These are phyloP conservation scores for Epinephelus coioides DNA, from an alignment of 2,797 vertebrate species.

Conservation along the genomic window DNA sequence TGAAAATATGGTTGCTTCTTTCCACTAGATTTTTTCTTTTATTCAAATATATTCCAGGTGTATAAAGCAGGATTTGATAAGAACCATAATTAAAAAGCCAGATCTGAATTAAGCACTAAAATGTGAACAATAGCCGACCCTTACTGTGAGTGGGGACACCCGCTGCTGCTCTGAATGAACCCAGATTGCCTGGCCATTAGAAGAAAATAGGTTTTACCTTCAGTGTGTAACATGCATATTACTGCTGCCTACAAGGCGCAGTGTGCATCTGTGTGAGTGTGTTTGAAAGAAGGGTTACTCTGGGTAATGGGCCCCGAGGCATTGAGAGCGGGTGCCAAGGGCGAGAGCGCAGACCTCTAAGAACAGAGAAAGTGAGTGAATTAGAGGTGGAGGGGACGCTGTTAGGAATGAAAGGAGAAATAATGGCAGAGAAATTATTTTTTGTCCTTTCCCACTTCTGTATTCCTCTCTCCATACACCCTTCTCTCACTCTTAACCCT, in stretches of 20 bases:
- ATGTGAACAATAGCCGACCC: slow-evolving; percentile 29
- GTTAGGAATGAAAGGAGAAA: slow-evolving; percentile 36
- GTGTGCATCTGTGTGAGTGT: slow-evolving; percentile 40
- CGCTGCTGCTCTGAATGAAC: slow-evolving; percentile 59
- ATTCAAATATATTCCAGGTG: background rate
- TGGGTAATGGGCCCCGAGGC: slow-evolving; percentile 59
- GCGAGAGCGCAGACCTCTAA: slow-evolving; percentile 37
- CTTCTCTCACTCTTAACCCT: background rate
- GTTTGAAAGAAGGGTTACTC: slow-evolving; percentile 48
- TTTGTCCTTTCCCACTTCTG: background rate
- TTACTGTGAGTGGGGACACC: slow-evolving; percentile 33
- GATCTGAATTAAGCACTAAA: slow-evolving; percentile 34
- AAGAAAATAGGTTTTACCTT: slow-evolving; percentile 69
- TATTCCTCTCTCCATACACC: background rate
- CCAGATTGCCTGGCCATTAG: slow-evolving; percentile 68
- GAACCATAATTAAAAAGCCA: slow-evolving; percentile 16
- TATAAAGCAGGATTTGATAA: slow-evolving; percentile 13
- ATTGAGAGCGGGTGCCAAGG: slow-evolving; percentile 17
- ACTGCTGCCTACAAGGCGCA: slow-evolving; percentile 52
- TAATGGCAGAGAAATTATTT: slow-evolving; percentile 17
- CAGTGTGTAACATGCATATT: slow-evolving; percentile 58
- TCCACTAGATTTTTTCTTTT: background rate
- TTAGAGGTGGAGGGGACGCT: slow-evolving; percentile 28
- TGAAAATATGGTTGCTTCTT: background rate
- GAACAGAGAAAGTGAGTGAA: slow-evolving; percentile 36